Percentiles rank a stretch among this genome's conserved stretches.
These are phyloP conservation scores for Marasmarcha lunaedactyla DNA, from an alignment of 2,888 invertebrate species.

Conservation along the genomic window DNA sequence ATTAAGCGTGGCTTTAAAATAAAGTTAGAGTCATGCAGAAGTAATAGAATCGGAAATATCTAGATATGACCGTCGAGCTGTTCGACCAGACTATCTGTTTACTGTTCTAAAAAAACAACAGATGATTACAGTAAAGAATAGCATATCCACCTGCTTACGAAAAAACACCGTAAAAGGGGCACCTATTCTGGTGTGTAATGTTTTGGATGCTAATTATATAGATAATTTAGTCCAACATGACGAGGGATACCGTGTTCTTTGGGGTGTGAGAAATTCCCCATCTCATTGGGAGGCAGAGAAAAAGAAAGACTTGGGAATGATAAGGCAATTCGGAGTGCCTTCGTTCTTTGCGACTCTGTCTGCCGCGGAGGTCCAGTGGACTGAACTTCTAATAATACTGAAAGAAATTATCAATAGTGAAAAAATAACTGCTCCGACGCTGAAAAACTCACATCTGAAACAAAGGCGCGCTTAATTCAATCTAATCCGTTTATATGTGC, in stretches of 20 bases:
- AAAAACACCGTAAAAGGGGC: constrained; percentile 14
- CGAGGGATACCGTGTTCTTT: constrained; percentile 12
- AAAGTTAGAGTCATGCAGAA: constrained; percentile 11
- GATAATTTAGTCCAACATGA: constrained; percentile 14
- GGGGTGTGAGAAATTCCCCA: constrained; percentile 16
- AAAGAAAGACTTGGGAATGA: constrained; percentile 13
- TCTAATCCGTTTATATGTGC: constrained; percentile 11
- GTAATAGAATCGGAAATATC: constrained; percentile 16
- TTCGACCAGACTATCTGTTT: constrained; percentile 16
- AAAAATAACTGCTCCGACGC: constrained; percentile 8
- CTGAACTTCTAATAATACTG: constrained; percentile 14
- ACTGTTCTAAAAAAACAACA: constrained; percentile 14
- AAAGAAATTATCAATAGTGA: constrained; percentile 12
- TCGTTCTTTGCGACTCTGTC: constrained; percentile 5
- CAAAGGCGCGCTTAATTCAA: constrained; percentile 10
- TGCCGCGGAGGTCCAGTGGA: constrained; percentile 9
- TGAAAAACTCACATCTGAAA: constrained; percentile 3
- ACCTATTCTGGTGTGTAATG: constrained; percentile 12
- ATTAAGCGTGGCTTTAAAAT: constrained; percentile 12
- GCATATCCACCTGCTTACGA: constrained; percentile 16
- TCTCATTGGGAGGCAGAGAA: constrained; percentile 19
- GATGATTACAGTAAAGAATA: constrained; percentile 5
- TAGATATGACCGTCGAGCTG: constrained; percentile 14
- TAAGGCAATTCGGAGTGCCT: constrained; percentile 11
- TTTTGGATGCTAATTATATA: constrained; percentile 12